Base-by-base conservation (phyloP, 2,113 vertebrate species). In the Dasyprocta punctata region DNA sequence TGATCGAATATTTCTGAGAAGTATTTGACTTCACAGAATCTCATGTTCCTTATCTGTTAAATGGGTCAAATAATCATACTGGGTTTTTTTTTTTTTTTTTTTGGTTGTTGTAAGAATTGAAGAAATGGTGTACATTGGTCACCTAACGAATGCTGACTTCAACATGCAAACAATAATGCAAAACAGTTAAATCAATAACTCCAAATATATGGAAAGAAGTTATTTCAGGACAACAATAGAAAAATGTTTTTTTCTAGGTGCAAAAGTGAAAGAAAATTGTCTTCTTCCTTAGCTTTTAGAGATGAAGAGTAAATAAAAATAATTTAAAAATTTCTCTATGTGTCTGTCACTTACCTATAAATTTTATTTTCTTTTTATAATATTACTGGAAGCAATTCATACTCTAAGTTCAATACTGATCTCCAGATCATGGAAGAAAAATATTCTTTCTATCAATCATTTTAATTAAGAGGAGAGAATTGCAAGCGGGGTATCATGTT, bases 301-400 rank as follows among this genome's bases (percentile, higher is more conserved):
- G 71, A 69, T 93, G 26, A 92, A 92, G 24, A 88, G 92, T 77
- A 56, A 89, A 92, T 89, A 89, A 71, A 88, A 85, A 83, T 5
- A 94, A 90, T 81, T 88, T 85, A 3, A 75, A 90, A 86, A 71
- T 67, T 30, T 85, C 54, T 16, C 61, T 30, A 63, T 81, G 6
- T 60, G 54, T 86, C 52, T 96, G 60, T 88, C 36, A 90, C 36
- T 2, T 58, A 44, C 38, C 33, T 82, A 67, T n/a, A 84, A 65
- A 61, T 65, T 91, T 95, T 33, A 82, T 54, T 61, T 58, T 52
- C 41, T 80, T 82, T 13, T 49, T 24, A 52, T 7, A 77, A 5
- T 49, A 85, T 78, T 73, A 36, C 1, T 78, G 24, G 49, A 52
- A 58, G 12, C 6, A 92, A 58, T 54, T 58, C 14, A n/a, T 85